Conservation (phyloP, 2,113 vertebrate genomes). For the Thunnus maccoyii region DNA sequence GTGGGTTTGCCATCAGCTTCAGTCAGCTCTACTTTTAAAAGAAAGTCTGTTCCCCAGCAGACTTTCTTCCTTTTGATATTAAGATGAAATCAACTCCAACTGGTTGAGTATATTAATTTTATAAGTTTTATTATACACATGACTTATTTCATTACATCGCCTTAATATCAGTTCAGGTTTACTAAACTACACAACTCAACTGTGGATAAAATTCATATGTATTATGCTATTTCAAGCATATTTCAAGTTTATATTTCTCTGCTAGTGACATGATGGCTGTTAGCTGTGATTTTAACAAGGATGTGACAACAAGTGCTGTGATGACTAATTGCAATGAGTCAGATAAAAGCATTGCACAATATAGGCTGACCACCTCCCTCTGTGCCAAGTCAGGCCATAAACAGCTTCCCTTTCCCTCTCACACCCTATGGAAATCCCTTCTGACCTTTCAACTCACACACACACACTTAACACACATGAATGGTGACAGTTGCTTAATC, state of each 20-base stretch:
- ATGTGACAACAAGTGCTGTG: constrained; percentile 49
- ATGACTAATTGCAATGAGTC: constrained; percentile 73
- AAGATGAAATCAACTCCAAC: constrained; percentile 33
- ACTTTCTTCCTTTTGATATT: constrained; percentile 5
- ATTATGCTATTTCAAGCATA: background rate
- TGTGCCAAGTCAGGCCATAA: constrained; percentile 79
- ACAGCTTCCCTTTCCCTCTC: constrained; percentile 72
- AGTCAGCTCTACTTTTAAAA: background rate
- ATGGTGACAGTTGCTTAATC: constrained; percentile 66
- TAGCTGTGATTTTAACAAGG: constrained; percentile 40
- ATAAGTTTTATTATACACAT: background rate
- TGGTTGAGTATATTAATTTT: background rate
- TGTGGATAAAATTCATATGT: background rate
- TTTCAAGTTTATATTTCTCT: background rate
- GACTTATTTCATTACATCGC: background rate
- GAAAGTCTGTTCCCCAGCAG: background rate
- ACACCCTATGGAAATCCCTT: constrained; percentile 72
- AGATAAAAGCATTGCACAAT: constrained; percentile 74
- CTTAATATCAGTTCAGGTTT: background rate
- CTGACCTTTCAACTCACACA: constrained; percentile 52
- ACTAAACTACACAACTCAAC: background rate
- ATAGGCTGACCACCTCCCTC: constrained; percentile 71
- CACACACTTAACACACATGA: constrained; percentile 25
- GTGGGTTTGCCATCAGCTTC: constrained; percentile 33
- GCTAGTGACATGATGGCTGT: constrained; percentile 8